Percentiles rank a stretch among this genome's conserved stretches.
These are phyloP conservation scores for Leucoma salicis DNA, from an alignment of 2,888 invertebrate genomes.

Conservation along the genomic window DNA sequence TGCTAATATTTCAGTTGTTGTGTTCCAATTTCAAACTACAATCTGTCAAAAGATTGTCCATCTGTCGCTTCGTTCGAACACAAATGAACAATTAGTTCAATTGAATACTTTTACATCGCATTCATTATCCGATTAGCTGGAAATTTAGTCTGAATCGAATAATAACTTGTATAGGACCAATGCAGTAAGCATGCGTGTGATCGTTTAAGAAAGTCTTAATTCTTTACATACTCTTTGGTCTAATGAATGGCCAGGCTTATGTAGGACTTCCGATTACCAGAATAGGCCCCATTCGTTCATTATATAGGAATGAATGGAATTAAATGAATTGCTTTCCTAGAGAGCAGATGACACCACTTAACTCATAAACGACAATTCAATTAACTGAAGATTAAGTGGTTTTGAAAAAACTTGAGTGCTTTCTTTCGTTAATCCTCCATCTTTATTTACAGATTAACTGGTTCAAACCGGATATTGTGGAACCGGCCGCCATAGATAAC, in stretches of 20 bases:
- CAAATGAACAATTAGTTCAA: slow-evolving; percentile 6
- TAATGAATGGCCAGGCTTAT: slow-evolving; percentile 25
- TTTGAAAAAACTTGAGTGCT: slow-evolving; percentile 26
- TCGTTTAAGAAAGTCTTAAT: too few species aligned
- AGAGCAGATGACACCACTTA: slow-evolving; percentile 41
- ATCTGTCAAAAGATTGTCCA: slow-evolving; percentile 9
- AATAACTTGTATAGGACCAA: slow-evolving; percentile 20
- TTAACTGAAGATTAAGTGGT: slow-evolving; percentile 34
- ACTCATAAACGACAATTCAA: slow-evolving; percentile 33
- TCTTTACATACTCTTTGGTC: too few species aligned
- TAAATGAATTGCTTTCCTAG: slow-evolving; percentile 26
- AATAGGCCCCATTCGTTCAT: slow-evolving; percentile 18
- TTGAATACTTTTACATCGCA: slow-evolving; percentile 6
- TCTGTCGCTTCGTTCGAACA: slow-evolving; percentile 12
- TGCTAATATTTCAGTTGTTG: too few species aligned
- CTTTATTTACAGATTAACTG: slow-evolving; percentile 34
- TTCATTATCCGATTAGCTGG: slow-evolving; percentile 26
- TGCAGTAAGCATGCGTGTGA: slow-evolving; percentile 21
- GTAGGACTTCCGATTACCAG: slow-evolving; percentile 25
- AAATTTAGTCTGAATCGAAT: slow-evolving; percentile 13
- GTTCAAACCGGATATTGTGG: slow-evolving; percentile 46
- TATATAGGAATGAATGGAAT: slow-evolving; percentile 24
- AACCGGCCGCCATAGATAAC: slow-evolving; percentile 63
- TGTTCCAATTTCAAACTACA: not conserved
- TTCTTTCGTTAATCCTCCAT: slow-evolving; percentile 34